Base-by-base conservation (phyloP, 1,140 invertebrate genomes). In the Eciton burchellii region DNA sequence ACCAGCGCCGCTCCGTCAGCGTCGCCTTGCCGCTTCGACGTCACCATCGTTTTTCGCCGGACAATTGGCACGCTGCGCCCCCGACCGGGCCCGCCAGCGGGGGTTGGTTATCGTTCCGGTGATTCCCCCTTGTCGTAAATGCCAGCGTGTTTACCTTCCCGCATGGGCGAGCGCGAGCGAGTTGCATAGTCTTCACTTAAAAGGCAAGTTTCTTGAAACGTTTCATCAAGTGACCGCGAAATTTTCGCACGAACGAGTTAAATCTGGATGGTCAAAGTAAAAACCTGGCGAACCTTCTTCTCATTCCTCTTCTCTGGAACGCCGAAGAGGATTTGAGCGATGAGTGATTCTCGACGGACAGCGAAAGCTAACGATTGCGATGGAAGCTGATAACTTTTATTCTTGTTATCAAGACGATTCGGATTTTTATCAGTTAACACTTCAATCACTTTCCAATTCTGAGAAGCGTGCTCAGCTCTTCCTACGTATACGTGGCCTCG, bases 11-110 rank as follows among this genome's bases (percentile, higher is more conserved):
- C 77, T 65, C 9, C 43, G 24, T 41, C 45, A 43, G 47, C 41
- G 21, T 11, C 16, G 45, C 35, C 6, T 45, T 43, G 57, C 52
- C 65, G 35, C 59, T 60, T 60, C 60, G 68, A 35, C 35, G 35
- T 35, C 35, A 66, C 59, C n/a, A 52, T 60, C 63, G 59, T 52
- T 70, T 65, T 65, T 63, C 12, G 24, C 16, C 56, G 79, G 45
- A 68, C 90, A 90, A 90, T 91, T 84, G 82, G 83, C 63, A 88
- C 89, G 84, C 88, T 86, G 68, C 24, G 45, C 66, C 68, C 41
- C 12, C 41, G 56, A 14, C n/a, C 14, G 45, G 41, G 6, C 12
- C 24, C 41, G 49, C 12, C n/a, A 21, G 41, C 11, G 16, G 19
- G 72, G 24, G 63, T 70, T 41, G 35, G 56, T 83, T 79, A 86